Conservation (phyloP, 2,797 vertebrate species). For the Crenichthys baileyi region DNA sequence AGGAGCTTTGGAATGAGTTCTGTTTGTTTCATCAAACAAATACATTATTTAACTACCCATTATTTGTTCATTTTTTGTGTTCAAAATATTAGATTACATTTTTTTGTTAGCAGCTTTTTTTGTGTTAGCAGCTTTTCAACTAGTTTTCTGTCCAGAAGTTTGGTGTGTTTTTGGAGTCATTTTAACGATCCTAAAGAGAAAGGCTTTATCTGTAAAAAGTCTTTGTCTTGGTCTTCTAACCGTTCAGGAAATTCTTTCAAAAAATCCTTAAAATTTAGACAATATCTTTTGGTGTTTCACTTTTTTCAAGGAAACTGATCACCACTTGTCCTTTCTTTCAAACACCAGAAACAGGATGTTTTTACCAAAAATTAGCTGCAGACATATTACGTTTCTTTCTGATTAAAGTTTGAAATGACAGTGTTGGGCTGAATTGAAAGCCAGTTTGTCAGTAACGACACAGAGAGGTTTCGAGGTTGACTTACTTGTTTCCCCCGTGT, state of each 20-base stretch:
- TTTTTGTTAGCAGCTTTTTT: no score
- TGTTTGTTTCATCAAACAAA: no score
- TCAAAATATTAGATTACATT: no score
- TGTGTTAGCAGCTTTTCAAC: no score
- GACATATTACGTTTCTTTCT: neutral
- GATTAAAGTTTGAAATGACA: conserved; percentile 8
- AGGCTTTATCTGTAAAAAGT: neutral
- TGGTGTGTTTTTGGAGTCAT: neutral
- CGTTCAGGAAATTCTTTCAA: neutral
- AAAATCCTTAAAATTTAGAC: neutral
- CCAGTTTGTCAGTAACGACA: conserved; percentile 44
- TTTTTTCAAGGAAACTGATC: neutral
- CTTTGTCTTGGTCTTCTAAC: neutral
- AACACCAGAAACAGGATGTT: neutral
- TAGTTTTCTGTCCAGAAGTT: neutral
- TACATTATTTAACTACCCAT: no score
- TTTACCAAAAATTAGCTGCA: neutral
- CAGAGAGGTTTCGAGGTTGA: conserved; percentile 56
- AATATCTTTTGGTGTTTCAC: neutral
- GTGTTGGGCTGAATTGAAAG: conserved; percentile 30
- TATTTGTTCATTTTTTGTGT: no score
- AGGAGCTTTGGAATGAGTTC: no score
- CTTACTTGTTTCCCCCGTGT: conserved; percentile 45
- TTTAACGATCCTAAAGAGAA: neutral
- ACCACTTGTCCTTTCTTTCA: neutral